Evolutionary conservation across 2,888 invertebrate species (phyloP), one percentile per base, ranked within the genome.

Genomic region (Chorisops tibialis): DNA sequence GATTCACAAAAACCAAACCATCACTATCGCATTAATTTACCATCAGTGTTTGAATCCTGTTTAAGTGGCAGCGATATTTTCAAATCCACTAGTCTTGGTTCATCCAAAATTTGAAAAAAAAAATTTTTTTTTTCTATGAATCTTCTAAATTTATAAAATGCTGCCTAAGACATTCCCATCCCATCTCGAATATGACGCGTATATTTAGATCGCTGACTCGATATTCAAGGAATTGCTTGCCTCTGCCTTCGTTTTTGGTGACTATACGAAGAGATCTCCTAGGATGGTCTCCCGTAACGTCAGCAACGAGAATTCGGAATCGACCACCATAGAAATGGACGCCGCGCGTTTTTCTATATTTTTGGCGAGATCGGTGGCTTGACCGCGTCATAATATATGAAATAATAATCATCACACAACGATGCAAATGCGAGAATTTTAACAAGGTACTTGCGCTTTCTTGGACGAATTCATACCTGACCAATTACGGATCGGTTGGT

Each of bases 121-220:
- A 30, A 24, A 45, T 64, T 64, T 63, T 58, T n/a, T n/a, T n/a
- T n/a, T n/a, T n/a, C n/a, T 58, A 64, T 64, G 52, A 64, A 62
- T 64, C 61, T 64, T 64, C 58, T 61, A 64, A 64, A 64, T 64
- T 61, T 62, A 59, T 58, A 59, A 58, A 58, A 62, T 45, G 61
- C 49, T 48, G 39, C 64, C 45, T 41, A 35, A 64, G 52, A 64
- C 61, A 62, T 62, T 61, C 59, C 48, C 63, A 63, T 58, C 47
- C 49, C 56, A 45, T 51, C 63, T 39, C 56, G 50, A 64, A 61
- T 61, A 64, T 52, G 59, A 64, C 51, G 61, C 48, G 61, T 64
- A 64, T 64, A 61, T 64, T 61, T 65, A 65, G 65, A 59, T 47
- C 39, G 62, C 64, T 64, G 62, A 64, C 41, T 62, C 59, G 54